Evolutionary conservation across 2,797 vertebrate species (phyloP), one percentile per base, ranked within the genome.

Genomic region (Champsocephalus gunnari): DNA sequence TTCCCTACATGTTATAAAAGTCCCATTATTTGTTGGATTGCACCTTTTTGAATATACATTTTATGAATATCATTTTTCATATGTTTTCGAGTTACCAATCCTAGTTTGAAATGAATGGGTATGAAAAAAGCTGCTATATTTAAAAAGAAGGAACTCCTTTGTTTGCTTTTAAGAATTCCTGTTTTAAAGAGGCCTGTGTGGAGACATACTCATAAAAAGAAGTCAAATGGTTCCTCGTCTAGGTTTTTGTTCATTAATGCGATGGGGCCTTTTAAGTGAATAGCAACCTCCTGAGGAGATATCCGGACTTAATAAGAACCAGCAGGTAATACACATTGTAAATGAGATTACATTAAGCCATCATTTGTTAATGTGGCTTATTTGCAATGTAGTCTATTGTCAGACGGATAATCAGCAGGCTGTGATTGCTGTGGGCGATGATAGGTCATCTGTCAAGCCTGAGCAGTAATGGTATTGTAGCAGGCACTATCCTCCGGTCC

Each of bases 381-480:
- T 86, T 82, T 70, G 28, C 77, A 64, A 53, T 19, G 57, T 66
- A 75, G 16, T 34, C 54, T 34, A 3, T 53, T 67, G 43, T 80
- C 54, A 38, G 49, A 66, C 12, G 6, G 69, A 83, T 77, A 63
- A 87, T 81, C 28, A 75, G 19, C 51, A 63, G 54, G 55, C 67
- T 80, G 74, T 63, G 70, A 78, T 79, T 70, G 51, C 69, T 65
- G 16, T 71, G 53, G 45, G 47, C 12, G 41, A 62, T 80, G 66
- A 78, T 38, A 58, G 66, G 58, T 84, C 82, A 82, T 80, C 61
- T 12, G 69, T 82, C 81, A 83, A 81, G 77, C 67, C 71, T 81
- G 56, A 66, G 78, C 65, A 47, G 66, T 73, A 72, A 77, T 71
- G 66, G 54, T 34, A 77, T 85, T 89, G 75, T 83, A 83, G 73